Conservation (phyloP, 2,888 invertebrate species). For the Gisinianus flammeolus region DNA sequence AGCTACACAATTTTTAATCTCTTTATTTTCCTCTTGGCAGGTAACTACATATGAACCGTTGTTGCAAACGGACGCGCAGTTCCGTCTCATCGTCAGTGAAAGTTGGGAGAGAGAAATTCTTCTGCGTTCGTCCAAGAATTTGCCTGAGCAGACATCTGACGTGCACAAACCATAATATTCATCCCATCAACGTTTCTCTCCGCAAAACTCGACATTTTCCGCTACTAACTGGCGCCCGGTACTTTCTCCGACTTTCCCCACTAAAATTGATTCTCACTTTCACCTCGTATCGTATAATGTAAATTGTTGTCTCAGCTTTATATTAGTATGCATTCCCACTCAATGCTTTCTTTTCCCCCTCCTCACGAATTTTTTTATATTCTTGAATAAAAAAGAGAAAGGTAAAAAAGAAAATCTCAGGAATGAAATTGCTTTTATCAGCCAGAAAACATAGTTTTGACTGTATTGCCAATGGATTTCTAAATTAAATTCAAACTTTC, state of each 20-base stretch:
- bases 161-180: neutral
- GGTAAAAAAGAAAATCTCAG: neutral
- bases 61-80: neutral
- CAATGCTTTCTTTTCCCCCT: neutral
- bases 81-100: neutral
- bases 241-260: neutral
- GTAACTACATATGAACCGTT: neutral
- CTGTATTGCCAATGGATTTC: too few species aligned
- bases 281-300: neutral
- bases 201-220: too few species aligned
- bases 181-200: neutral
- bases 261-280: too few species aligned
- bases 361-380: neutral
- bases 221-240: neutral
- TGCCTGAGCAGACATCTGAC: neutral
- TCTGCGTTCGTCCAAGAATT: neutral
- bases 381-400: neutral
- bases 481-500: too few species aligned
- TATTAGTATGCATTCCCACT: neutral
- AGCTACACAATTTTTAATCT: too few species aligned
- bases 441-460: too few species aligned
- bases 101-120: neutral
- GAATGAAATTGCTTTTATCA: neutral
- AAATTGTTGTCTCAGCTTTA: neutral
- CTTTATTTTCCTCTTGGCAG: neutral